Evolutionary conservation across 2,888 invertebrate species (phyloP).

Genomic region (Nomada fucata): DNA sequence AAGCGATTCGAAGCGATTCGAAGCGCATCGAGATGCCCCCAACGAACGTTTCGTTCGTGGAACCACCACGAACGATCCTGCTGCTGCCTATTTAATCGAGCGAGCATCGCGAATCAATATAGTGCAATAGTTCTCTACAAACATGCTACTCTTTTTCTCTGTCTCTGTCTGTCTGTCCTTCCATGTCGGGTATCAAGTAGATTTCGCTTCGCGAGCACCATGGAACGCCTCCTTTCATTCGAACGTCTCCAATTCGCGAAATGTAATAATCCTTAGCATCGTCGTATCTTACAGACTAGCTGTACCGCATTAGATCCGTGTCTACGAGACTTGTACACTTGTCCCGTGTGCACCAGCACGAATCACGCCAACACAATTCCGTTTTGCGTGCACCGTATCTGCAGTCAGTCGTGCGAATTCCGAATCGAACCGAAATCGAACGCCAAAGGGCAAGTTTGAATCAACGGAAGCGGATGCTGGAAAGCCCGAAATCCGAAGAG

Average conservation of each 20-base stretch:
- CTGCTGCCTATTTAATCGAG: not conserved
- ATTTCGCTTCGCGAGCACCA: constrained; percentile 35
- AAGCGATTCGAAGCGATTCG: not conserved
- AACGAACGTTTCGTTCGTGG: constrained; percentile 5
- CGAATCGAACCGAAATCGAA: constrained; percentile 4
- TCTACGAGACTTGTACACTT: constrained; percentile 6
- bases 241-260: constrained; percentile 36
- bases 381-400: constrained; percentile 21
- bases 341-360: constrained; percentile 14
- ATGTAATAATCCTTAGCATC: constrained; percentile 48
- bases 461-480: not conserved
- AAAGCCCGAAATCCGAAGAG: not conserved
- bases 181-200: constrained; percentile 31
- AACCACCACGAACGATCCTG: constrained; percentile 12
- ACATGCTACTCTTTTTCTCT: constrained; percentile 39
- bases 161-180: constrained; percentile 9
- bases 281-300: constrained; percentile 28
- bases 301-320: constrained; percentile 29
- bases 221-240: constrained; percentile 47
- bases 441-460: too few relatives aligned
- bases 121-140: constrained; percentile 65
- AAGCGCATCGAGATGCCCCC: not conserved
- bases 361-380: constrained; percentile 10
- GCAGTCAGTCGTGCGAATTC: not conserved
- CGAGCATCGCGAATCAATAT: constrained; percentile 49